Conservation (phyloP, 1,140 invertebrate genomes). For the Cotesia typhae region DNA sequence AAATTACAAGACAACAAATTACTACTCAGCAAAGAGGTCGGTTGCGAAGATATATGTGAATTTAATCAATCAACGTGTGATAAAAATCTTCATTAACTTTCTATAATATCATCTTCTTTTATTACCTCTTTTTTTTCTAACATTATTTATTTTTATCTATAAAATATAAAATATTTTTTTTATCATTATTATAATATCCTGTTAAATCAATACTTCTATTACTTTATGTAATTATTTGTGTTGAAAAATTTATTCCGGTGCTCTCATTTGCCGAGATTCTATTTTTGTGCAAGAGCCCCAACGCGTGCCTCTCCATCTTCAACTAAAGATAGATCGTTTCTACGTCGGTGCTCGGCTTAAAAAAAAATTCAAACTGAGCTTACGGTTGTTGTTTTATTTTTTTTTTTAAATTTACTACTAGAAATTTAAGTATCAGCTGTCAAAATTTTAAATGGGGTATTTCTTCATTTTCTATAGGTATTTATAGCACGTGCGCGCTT, state of each 20-base stretch:
- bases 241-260: conserved; percentile 37
- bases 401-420: conserved; percentile 1
- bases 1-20: conserved; percentile 76
- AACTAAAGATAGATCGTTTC: conserved; percentile 53
- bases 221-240: conserved; percentile 18
- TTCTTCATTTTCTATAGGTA: conserved; percentile 5
- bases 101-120: too few relatives aligned
- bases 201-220: not conserved
- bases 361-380: conserved; percentile 31
- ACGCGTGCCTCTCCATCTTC: conserved; percentile 41
- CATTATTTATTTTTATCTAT: conserved; percentile 8
- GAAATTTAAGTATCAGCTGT: conserved; percentile 1
- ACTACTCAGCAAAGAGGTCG: conserved; percentile 82
- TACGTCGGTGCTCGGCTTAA: conserved; percentile 25
- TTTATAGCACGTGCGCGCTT: not conserved
- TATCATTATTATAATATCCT: not conserved
- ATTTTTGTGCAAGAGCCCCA: conserved; percentile 58
- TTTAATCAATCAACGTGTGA: too few relatives aligned
- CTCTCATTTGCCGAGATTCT: conserved; percentile 49
- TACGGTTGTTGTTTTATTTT: not conserved
- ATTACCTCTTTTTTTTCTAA: too few relatives aligned
- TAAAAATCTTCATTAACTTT: too few relatives aligned
- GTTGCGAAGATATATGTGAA: conserved; percentile 46
- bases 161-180: conserved; percentile 19
- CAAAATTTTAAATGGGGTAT: conserved; percentile 1